A percentile compares a stretch with the other conserved stretches of the same genome.
These are phyloP conservation scores for Pelvicachromis taeniatus DNA, from an alignment of 2,113 vertebrate species.

Conservation along the genomic window DNA sequence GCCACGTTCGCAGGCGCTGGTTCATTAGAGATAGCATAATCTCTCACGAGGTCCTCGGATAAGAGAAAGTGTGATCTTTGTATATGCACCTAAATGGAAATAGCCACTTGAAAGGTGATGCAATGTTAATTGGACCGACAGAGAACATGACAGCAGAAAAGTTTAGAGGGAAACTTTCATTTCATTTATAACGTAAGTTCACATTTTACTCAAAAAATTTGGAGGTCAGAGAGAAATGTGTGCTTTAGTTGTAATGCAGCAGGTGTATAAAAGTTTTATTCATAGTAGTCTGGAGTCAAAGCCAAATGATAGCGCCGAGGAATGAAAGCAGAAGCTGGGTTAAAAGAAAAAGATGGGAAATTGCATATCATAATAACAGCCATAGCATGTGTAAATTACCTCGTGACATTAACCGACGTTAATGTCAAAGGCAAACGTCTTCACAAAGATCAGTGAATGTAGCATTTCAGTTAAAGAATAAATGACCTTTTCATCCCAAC, in stretches of 20 bases:
- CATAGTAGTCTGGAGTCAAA: neutral
- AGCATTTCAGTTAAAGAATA: neutral
- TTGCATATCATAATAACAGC: neutral
- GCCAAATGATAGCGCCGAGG: neutral
- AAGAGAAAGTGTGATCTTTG: neutral
- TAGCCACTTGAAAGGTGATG: neutral
- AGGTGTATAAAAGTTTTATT: neutral
- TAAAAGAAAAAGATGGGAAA: neutral
- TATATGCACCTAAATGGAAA: neutral
- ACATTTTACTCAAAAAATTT: neutral
- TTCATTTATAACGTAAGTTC: neutral
- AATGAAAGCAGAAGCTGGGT: neutral
- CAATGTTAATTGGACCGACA: neutral
- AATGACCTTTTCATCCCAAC: neutral
- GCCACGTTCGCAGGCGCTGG: neutral
- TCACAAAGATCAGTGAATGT: neutral
- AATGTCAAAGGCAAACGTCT: neutral
- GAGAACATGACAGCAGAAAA: neutral
- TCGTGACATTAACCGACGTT: neutral
- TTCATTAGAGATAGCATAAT: constrained; percentile 42
- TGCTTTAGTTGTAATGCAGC: neutral
- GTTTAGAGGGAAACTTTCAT: neutral
- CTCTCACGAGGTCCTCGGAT: neutral
- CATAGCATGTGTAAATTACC: neutral
- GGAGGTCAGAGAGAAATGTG: neutral